Evolutionary conservation across 2,888 invertebrate genomes (phyloP).

Genomic region (Noctua janthina): DNA sequence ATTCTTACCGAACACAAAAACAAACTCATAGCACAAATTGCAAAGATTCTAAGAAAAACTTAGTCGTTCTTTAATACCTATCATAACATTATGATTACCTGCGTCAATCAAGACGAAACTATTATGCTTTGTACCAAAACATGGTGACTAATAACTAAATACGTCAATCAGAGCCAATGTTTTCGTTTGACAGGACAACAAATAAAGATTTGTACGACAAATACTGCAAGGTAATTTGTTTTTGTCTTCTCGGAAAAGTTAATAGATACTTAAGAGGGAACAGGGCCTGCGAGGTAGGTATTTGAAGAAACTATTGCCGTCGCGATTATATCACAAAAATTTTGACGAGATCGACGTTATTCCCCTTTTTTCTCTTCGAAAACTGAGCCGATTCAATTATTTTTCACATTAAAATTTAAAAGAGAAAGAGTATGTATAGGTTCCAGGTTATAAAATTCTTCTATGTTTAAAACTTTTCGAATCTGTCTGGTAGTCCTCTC

Average conservation of each 20-base stretch:
- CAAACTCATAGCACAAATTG: constrained; percentile 2
- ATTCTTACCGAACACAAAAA: neutral
- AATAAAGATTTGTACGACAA: constrained; percentile 21
- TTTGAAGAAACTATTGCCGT: no score
- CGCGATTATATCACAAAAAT: no score
- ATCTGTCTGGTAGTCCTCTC: no score
- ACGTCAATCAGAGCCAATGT: constrained; percentile 29
- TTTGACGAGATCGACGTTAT: no score
- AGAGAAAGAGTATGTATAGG: no score
- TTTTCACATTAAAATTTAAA: no score
- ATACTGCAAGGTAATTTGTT: neutral
- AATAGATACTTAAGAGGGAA: neutral
- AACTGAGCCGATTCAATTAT: no score
- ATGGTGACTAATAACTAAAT: constrained; percentile 4
- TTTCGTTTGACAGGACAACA: constrained; percentile 18
- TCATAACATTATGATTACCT: constrained; percentile 33
- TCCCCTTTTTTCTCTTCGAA: no score
- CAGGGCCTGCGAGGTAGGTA: no score
- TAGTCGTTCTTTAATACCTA: constrained; percentile 23
- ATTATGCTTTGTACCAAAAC: constrained; percentile 7
- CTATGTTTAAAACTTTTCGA: no score
- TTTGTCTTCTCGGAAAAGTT: constrained; percentile 36
- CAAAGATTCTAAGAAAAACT: constrained; percentile 36
- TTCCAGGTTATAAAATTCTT: no score
- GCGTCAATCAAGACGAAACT: constrained; percentile 30